Conservation (phyloP, 2,888 invertebrate genomes). For the Drosophila paracracens region DNA sequence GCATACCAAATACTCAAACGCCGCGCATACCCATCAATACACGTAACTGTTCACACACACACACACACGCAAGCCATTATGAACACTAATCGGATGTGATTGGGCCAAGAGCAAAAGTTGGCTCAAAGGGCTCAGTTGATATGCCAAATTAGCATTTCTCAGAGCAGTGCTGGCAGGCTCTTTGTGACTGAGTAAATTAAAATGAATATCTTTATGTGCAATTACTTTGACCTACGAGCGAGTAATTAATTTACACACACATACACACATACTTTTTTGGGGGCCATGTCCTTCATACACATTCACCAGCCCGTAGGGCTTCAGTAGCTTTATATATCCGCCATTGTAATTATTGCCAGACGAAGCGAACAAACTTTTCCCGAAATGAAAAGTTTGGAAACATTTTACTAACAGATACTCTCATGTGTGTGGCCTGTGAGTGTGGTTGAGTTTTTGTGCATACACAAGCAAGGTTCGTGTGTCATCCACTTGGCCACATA, state of each 20-base stretch:
- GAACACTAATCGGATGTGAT: slow-evolving; percentile 54
- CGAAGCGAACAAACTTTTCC: slow-evolving; percentile 48
- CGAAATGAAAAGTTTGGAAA: slow-evolving; percentile 36
- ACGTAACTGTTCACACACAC: background rate
- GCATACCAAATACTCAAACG: background rate
- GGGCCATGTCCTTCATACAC: slow-evolving; percentile 11
- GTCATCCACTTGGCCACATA: background rate
- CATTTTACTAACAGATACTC: slow-evolving; percentile 2
- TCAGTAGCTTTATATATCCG: slow-evolving; percentile 53
- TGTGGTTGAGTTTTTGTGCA: slow-evolving; percentile 14
- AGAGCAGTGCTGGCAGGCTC: background rate
- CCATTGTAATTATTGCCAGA: slow-evolving; percentile 63
- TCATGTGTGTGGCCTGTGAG: background rate
- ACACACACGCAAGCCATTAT: slow-evolving; percentile 3
- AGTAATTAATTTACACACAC: background rate
- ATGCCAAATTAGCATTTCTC: slow-evolving; percentile 16
- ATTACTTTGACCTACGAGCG: slow-evolving; percentile 16
- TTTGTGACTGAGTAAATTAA: slow-evolving; percentile 9
- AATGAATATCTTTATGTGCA: slow-evolving; percentile 41
- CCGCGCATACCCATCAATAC: background rate
- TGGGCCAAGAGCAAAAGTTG: slow-evolving; percentile 15
- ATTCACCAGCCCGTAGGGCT: slow-evolving; percentile 38
- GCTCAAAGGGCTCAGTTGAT: slow-evolving; percentile 7
- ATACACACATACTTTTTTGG: background rate
- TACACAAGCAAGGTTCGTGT: background rate